phyloP scores from a whole-genome alignment of 2,113 vertebrate species.

The Potamarius usumacintae region DNA sequence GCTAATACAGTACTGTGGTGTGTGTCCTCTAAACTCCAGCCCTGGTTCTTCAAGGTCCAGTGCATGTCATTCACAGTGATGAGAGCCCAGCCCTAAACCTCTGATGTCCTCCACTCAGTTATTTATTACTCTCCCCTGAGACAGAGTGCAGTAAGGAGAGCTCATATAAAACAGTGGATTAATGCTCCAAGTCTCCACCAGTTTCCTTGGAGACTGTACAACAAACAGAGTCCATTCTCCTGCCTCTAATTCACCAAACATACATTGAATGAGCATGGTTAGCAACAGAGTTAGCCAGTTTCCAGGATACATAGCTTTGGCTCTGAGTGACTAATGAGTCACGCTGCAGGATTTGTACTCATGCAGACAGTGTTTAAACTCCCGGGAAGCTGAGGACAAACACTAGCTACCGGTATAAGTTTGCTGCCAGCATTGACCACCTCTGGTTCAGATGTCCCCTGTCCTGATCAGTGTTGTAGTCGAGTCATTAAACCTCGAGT shows the following conservation, averaged over 20 bases:
- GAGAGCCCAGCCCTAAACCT: slow-evolving; percentile 25
- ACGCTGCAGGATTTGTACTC: not conserved
- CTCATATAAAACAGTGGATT: slow-evolving; percentile 7
- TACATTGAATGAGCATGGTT: not conserved
- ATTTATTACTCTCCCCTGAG: slow-evolving; percentile 24
- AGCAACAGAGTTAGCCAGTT: not conserved
- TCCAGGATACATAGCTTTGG: not conserved
- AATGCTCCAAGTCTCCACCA: not conserved
- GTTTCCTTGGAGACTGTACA: slow-evolving; percentile 2
- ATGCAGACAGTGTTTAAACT: not conserved
- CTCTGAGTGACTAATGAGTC: not conserved
- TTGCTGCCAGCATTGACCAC: not conserved
- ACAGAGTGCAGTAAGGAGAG: slow-evolving; percentile 5
- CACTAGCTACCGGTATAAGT: not conserved
- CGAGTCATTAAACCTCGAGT: no score
- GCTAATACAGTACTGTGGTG: not conserved
- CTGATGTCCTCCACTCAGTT: slow-evolving; percentile 6
- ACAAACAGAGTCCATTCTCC: not conserved
- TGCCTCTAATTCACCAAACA: not conserved
- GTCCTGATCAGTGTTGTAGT: not conserved
- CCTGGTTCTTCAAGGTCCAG: slow-evolving; percentile 20
- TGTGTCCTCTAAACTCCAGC: not conserved
- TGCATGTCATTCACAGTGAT: slow-evolving; percentile 41
- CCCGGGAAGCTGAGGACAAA: not conserved
- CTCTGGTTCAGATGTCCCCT: not conserved